Conservation (phyloP, 2,797 vertebrate species). For the Picus viridis region DNA sequence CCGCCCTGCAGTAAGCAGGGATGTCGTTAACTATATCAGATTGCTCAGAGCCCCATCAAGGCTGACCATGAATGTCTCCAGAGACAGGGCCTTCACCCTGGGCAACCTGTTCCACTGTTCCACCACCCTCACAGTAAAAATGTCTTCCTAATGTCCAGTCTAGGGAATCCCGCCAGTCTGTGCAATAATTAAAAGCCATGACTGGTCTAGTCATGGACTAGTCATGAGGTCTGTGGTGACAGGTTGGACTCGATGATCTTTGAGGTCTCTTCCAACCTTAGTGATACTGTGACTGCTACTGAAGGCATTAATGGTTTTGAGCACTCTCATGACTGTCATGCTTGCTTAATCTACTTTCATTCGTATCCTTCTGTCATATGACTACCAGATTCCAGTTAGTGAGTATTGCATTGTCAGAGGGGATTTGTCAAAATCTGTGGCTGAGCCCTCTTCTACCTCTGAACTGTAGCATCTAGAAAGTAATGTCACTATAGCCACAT, state of each 20-base stretch:
- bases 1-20: too few species aligned
- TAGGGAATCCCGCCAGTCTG: background rate
- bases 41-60: too few species aligned
- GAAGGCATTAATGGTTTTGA: background rate
- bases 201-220: too few species aligned
- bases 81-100: too few species aligned
- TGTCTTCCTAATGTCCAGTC: too few species aligned
- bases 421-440: background rate
- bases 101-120: too few species aligned
- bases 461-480: background rate
- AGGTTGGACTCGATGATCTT: too few species aligned
- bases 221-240: too few species aligned
- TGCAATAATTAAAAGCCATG: background rate
- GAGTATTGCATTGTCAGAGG: background rate
- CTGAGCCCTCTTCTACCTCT: background rate
- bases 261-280: too few species aligned
- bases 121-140: too few species aligned
- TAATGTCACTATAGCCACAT: fast-evolving
- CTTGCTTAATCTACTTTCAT: background rate
- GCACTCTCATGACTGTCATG: background rate
- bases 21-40: too few species aligned
- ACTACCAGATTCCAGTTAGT: background rate
- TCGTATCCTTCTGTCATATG: background rate
- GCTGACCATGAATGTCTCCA: too few species aligned
- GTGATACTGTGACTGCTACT: background rate